These are phyloP conservation scores for Brachionus rubens DNA, from an alignment of 1,140 invertebrate genomes.

Conservation along the genomic window DNA sequence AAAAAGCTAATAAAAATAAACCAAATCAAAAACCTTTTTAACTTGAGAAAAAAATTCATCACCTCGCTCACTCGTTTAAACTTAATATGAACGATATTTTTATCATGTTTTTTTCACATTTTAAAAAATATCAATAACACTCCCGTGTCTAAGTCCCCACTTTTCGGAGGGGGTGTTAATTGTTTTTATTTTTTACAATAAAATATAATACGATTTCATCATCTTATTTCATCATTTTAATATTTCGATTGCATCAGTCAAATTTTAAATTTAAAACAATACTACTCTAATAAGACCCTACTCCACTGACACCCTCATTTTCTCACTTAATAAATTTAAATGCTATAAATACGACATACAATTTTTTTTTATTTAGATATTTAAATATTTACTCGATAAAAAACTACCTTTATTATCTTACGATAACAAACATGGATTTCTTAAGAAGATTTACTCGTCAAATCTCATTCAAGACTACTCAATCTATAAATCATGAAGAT, in stretches of 20 bases:
- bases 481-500: neutral
- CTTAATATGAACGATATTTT: neutral
- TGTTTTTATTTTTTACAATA: neutral
- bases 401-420: neutral
- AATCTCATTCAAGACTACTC: constrained; percentile 10
- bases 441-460: constrained; percentile 35
- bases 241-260: constrained; percentile 45
- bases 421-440: constrained; percentile 34
- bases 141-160: neutral
- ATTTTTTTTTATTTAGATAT: constrained; percentile 6
- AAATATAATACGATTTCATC: constrained; percentile 41
- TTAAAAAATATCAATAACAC: too few relatives aligned
- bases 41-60: neutral
- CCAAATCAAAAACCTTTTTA: too few relatives aligned
- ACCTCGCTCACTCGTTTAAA: neutral
- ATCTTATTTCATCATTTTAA: constrained; percentile 46
- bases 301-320: neutral
- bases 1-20: too few relatives aligned
- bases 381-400: neutral
- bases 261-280: neutral
- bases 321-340: constrained; percentile 35
- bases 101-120: constrained; percentile 39
- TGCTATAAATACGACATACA: constrained; percentile 35
- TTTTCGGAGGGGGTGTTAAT: neutral
- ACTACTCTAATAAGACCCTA: neutral